A percentile compares a stretch with the other conserved stretches of the same genome.
These are phyloP conservation scores for Actenoides lindsayi DNA, from an alignment of 2,113 vertebrate species.

Conservation along the genomic window DNA sequence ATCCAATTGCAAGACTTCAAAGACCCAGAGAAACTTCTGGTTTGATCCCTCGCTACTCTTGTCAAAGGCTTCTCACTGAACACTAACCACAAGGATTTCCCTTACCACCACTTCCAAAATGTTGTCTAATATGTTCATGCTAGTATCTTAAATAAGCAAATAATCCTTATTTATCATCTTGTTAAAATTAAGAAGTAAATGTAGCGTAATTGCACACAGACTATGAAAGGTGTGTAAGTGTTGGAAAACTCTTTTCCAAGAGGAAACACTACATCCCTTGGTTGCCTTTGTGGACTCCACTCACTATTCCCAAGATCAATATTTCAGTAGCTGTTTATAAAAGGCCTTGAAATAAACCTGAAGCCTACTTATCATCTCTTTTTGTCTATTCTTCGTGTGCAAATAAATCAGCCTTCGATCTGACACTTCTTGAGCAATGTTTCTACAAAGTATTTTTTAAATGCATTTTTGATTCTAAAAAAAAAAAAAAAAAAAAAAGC, in stretches of 20 bases:
- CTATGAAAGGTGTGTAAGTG: not conserved
- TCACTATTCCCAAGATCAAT: not conserved
- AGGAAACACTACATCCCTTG: not conserved
- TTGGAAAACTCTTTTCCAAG: not conserved
- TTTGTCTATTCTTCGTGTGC: not conserved
- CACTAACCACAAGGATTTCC: not conserved
- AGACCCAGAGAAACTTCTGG: not conserved
- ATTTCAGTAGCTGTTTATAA: not conserved
- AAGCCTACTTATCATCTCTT: not conserved
- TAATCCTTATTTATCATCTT: not conserved
- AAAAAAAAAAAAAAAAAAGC: not conserved
- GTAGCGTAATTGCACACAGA: not conserved
- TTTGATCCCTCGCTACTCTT: not conserved
- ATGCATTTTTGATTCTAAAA: not conserved
- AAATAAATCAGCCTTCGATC: not conserved
- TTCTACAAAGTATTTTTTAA: not conserved
- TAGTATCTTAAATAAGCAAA: not conserved
- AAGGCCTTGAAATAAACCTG: not conserved
- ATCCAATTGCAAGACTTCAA: not conserved
- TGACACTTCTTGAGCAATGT: not conserved
- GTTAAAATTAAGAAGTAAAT: not conserved
- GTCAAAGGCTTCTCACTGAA: not conserved
- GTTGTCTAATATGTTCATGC: not conserved
- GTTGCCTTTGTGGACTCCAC: not conserved
- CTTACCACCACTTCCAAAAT: not conserved